Conservation (phyloP, 2,888 invertebrate species). For the Pristionchus entomophagus region DNA sequence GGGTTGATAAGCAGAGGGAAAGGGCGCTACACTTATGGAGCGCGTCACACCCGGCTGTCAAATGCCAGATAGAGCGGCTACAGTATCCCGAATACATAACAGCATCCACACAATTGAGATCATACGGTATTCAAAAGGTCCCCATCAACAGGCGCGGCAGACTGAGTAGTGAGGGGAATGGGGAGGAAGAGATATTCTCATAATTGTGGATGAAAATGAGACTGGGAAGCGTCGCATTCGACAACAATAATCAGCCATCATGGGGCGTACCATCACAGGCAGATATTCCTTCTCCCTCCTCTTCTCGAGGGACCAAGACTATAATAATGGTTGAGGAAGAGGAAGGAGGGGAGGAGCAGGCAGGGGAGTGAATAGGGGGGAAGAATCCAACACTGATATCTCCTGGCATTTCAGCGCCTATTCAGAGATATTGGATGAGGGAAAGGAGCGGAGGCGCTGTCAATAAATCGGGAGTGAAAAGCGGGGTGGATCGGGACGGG, state of each 20-base stretch:
- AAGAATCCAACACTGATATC: conserved; percentile 4
- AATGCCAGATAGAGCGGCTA: background rate
- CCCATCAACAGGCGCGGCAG: background rate
- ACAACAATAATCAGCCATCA: conserved; percentile 5
- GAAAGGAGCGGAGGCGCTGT: background rate
- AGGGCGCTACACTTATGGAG: background rate
- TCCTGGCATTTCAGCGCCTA: background rate
- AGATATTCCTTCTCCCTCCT: background rate
- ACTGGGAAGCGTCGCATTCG: conserved; percentile 22
- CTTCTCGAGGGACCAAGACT: conserved; percentile 20
- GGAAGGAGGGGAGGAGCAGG: background rate
- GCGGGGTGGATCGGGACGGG: background rate
- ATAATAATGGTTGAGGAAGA: conserved; percentile 38
- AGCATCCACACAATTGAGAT: too few species aligned
- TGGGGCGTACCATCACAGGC: background rate
- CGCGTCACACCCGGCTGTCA: background rate
- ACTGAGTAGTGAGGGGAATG: background rate
- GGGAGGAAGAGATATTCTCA: background rate
- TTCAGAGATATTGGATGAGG: conserved; percentile 24
- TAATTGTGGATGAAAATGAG: conserved; percentile 43
- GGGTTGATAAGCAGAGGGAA: background rate
- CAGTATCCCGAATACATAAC: background rate
- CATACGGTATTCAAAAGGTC: background rate
- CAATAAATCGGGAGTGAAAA: background rate
- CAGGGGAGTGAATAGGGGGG: background rate